Evolutionary conservation across 2,797 vertebrate species (phyloP).

Genomic region (Agapornis canus): DNA sequence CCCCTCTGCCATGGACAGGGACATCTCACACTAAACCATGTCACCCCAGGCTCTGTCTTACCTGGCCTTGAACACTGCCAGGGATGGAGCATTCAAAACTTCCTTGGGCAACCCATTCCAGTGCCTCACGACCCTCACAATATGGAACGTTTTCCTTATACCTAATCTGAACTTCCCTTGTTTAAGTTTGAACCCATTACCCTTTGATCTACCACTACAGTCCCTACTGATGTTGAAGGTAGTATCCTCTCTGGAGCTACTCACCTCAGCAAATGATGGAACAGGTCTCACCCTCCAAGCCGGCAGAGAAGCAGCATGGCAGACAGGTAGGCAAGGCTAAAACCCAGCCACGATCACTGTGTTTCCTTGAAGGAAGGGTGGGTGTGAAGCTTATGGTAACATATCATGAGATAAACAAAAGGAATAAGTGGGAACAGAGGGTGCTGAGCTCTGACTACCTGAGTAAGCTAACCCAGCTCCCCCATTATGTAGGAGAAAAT

Average conservation of each 20-base stretch:
- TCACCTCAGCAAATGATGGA: not conserved
- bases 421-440: not conserved
- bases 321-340: not conserved
- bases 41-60: not conserved
- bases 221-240: not conserved
- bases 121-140: not conserved
- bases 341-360: accelerated
- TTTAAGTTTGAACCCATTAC: not conserved
- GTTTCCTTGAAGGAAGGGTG: not conserved
- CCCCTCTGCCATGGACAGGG: not conserved
- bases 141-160: not conserved
- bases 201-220: not conserved
- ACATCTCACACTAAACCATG: not conserved
- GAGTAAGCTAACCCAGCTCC: not conserved
- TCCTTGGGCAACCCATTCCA: not conserved
- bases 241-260: not conserved
- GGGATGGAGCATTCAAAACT: not conserved
- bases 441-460: not conserved
- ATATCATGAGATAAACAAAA: not conserved
- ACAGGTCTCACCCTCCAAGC: not conserved
- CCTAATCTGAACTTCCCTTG: not conserved
- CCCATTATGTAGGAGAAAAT: not conserved
- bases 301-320: not conserved
- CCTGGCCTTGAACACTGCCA: not conserved
- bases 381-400: not conserved